Evolutionary conservation across 1,140 invertebrate species (phyloP).

Genomic region (Lepidurus arcticus): DNA sequence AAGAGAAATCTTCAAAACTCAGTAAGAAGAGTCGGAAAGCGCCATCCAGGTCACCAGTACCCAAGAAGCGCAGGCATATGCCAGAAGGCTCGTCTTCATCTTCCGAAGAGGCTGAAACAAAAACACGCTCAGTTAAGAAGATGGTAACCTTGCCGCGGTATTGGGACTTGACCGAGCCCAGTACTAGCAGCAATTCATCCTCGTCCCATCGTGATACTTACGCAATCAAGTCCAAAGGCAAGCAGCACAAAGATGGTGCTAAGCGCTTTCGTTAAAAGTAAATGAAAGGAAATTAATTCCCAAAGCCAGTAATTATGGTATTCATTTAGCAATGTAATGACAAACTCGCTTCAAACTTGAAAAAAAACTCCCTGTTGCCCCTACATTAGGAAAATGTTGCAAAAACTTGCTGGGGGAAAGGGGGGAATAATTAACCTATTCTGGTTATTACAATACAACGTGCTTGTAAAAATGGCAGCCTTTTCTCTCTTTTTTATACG

Average conservation of each 20-base stretch:
- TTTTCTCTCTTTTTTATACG: neutral
- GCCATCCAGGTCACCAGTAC: neutral
- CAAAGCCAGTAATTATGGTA: neutral
- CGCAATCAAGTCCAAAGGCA: neutral
- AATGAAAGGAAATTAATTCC: too few species aligned
- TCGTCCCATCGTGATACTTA: conserved; percentile 6
- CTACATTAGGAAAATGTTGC: neutral
- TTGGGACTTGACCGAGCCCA: neutral
- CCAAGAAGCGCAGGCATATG: neutral
- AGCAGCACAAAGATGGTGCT: neutral
- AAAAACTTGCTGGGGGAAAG: neutral
- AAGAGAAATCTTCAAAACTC: neutral
- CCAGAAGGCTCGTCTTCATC: neutral
- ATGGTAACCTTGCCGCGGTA: neutral
- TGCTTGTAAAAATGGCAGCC: conserved; percentile 2
- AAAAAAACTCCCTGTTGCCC: neutral
- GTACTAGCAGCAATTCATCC: neutral
- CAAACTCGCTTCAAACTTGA: neutral
- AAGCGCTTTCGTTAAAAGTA: too few species aligned
- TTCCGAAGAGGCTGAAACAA: neutral
- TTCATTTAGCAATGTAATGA: conserved; percentile 4
- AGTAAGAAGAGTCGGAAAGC: neutral
- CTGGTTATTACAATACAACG: conserved; percentile 6
- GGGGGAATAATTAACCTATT: neutral
- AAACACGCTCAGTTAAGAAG: neutral